A percentile compares a stretch with the other conserved stretches of the same genome.
These are phyloP conservation scores for Cuniculus paca DNA, from an alignment of 2,797 vertebrate genomes.

Conservation along the genomic window DNA sequence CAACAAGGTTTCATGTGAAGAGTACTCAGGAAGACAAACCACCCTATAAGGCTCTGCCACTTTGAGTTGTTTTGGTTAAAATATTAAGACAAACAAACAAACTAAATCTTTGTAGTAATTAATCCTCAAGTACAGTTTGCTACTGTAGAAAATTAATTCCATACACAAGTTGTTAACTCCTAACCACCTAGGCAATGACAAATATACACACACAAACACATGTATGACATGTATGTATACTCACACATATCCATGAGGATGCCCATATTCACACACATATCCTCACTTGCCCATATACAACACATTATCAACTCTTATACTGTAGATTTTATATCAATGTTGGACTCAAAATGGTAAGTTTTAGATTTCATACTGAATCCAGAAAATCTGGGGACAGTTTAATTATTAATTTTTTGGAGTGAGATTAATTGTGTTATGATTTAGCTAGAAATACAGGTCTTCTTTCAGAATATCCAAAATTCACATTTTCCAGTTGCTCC, in stretches of 20 bases:
- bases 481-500: neutral
- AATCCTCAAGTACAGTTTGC: conserved; percentile 29
- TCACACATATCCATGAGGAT: neutral
- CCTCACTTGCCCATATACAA: neutral
- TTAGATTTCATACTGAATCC: conserved; percentile 35
- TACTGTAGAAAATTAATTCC: conserved; percentile 14
- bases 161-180: conserved; percentile 35
- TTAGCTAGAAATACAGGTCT: conserved; percentile 43
- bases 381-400: conserved; percentile 18
- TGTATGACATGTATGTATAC: neutral
- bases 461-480: conserved; percentile 51
- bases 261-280: neutral
- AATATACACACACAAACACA: neutral
- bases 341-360: neutral
- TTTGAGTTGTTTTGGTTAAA: conserved; percentile 65
- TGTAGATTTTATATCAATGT: neutral
- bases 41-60: conserved; percentile 71
- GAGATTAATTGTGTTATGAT: conserved; percentile 36
- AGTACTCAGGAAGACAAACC: conserved; percentile 64
- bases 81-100: conserved; percentile 49
- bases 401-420: neutral
- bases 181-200: neutral
- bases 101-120: conserved; percentile 46
- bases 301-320: neutral
- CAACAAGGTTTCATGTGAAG: conserved; percentile 85